Evolutionary conservation across 1,140 invertebrate genomes (phyloP).

Genomic region (Chelonus insularis): DNA sequence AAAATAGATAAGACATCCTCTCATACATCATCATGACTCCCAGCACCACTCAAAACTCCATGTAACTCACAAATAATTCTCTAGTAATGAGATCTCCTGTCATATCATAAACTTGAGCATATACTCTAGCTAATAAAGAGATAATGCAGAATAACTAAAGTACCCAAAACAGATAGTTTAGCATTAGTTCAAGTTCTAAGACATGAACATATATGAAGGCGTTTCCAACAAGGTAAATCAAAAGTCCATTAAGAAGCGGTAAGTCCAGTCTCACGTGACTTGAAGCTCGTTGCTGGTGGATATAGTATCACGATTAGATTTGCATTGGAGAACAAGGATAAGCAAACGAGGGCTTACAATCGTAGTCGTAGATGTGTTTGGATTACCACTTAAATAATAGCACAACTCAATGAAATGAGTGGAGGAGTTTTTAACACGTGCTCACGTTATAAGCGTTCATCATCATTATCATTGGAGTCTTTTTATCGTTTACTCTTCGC

Average conservation of each 20-base stretch:
- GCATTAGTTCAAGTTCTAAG: not conserved
- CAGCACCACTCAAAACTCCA: too few species aligned
- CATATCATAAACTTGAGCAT: too few species aligned
- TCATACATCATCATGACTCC: too few species aligned
- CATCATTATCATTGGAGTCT: constrained; percentile 22
- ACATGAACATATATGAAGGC: not conserved
- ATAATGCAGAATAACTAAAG: not conserved
- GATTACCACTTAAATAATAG: constrained; percentile 16
- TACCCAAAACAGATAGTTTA: not conserved
- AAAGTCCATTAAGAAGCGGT: constrained; percentile 22
- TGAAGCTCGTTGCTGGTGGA: constrained; percentile 2
- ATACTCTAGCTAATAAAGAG: not conserved
- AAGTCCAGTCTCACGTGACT: constrained; percentile 25
- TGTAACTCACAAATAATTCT: too few species aligned
- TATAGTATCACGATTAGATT: constrained; percentile 25
- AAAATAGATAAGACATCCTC: constrained; percentile 9
- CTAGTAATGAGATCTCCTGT: too few species aligned
- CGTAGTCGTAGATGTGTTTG: not conserved
- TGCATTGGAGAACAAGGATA: constrained; percentile 12
- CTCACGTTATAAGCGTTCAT: constrained; percentile 42
- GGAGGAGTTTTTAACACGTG: constrained; percentile 54
- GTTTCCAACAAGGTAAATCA: constrained; percentile 20
- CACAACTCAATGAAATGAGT: constrained; percentile 47
- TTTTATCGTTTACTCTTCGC: not conserved
- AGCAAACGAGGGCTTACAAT: constrained; percentile 18